phyloP scores from a whole-genome alignment of 2,797 vertebrate genomes.

The Agapornis canus region DNA sequence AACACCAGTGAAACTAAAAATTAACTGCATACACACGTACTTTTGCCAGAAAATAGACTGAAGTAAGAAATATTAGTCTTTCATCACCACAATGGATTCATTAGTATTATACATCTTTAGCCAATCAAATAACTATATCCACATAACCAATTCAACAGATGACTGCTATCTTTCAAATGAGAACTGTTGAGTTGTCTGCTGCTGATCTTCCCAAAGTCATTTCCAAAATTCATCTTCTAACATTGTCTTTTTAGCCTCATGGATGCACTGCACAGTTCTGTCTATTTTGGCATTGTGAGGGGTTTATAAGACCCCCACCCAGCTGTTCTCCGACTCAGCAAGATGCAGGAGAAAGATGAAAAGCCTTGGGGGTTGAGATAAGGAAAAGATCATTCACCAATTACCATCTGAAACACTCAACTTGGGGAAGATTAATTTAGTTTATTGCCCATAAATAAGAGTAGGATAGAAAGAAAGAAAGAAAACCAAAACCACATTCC shows the following conservation, averaged over 20 bases:
- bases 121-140: not conserved
- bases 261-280: not conserved
- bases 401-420: accelerated
- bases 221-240: not conserved
- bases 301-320: not conserved
- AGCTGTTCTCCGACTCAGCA: not conserved
- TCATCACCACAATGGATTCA: not conserved
- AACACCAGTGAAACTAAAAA: not conserved
- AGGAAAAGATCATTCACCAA: not conserved
- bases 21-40: not conserved
- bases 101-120: not conserved
- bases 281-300: too few species aligned
- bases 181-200: not conserved
- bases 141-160: not conserved
- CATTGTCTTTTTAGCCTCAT: not conserved
- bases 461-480: not conserved
- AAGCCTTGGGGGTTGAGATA: not conserved
- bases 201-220: not conserved
- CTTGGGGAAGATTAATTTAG: not conserved
- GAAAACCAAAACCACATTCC: not conserved
- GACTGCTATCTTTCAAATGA: not conserved
- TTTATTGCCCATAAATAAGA: not conserved
- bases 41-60: not conserved
- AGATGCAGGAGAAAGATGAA: not conserved
- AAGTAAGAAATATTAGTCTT: not conserved